Evolutionary conservation across 2,797 vertebrate species (phyloP), one percentile per base, ranked within the genome.

Genomic region (Hemibagrus guttatus): DNA sequence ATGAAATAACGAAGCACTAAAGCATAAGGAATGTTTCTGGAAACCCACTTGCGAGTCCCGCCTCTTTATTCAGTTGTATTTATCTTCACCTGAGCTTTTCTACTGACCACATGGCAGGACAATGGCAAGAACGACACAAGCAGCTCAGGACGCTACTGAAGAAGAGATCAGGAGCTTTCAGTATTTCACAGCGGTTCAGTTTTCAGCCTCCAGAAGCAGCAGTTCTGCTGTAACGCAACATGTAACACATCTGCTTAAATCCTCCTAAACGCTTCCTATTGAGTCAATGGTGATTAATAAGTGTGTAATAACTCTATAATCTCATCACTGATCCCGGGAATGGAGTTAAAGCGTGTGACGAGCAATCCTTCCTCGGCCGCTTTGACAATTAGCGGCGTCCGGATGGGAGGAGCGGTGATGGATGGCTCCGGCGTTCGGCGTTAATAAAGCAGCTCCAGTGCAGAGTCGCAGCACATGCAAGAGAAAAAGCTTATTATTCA

Each of bases 401-500:
- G 90, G 89, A 92, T 91, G 88, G 74, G 68, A 69, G 71, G 91
- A 92, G 85, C 87, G 76, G 83, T 89, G 92, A 95, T 94, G 91
- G 93, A 94, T 93, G 85, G 93, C 93, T 91, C 93, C 93, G 93
- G 93, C 92, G 92, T 92, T 88, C 84, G 59, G 92, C 91, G 94
- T 94, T 92, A 94, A 94, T 94, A 93, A 91, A 91, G 90, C 90
- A 91, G 90, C 91, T 93, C 92, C 79, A 87, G 89, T 81, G 88
- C 86, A 17, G 88, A 89, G 89, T 92, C 91, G 91, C 88, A 93
- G 61, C 68, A 83, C 88, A 89, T 86, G 84, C 81, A 68, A 90
- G 14, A 86, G 91, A 92, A 94, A 95, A 95, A 91, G 93, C 84
- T 94, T 95, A 93, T 93, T 94, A 95, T 95, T 94, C 94, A 94